These are phyloP conservation scores for Argyresthia goedartella DNA, from an alignment of 2,888 invertebrate genomes.

Conservation along the genomic window DNA sequence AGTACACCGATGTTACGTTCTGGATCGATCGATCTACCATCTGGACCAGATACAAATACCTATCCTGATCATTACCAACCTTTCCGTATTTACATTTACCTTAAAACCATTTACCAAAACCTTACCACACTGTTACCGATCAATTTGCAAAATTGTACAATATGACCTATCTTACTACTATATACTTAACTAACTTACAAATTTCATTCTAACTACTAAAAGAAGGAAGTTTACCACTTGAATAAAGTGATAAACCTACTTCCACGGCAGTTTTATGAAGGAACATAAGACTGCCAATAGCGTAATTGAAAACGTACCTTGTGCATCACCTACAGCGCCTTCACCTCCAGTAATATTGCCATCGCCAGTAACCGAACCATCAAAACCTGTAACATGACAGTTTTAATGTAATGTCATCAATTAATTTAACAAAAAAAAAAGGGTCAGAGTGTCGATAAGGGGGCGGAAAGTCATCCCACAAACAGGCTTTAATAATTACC, in stretches of 20 bases:
- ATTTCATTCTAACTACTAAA: slow-evolving; percentile 43
- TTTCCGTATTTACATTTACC: too few species aligned
- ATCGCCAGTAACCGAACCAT: slow-evolving; percentile 63
- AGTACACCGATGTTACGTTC: too few species aligned
- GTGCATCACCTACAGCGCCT: slow-evolving; percentile 68
- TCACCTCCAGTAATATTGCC: slow-evolving; percentile 64
- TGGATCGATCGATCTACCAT: too few species aligned
- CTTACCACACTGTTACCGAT: background rate
- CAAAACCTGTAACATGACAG: slow-evolving; percentile 41
- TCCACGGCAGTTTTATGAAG: background rate
- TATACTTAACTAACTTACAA: slow-evolving; percentile 40
- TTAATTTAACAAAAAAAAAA: background rate
- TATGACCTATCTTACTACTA: background rate
- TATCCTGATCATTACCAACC: background rate
- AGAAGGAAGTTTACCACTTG: background rate
- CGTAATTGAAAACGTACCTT: slow-evolving; percentile 59
- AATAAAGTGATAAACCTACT: background rate
- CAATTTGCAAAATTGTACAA: too few species aligned
- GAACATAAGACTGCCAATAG: background rate
- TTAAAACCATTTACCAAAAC: slow-evolving; percentile 13
- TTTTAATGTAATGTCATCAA: background rate
- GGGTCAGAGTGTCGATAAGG: too few species aligned
- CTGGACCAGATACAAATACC: slow-evolving; percentile 9
- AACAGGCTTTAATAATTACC: slow-evolving; percentile 29
- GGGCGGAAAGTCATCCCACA: too few species aligned